These are phyloP conservation scores for Hippocampus mohnikei DNA, from an alignment of 2,113 vertebrate species.

Conservation along the genomic window DNA sequence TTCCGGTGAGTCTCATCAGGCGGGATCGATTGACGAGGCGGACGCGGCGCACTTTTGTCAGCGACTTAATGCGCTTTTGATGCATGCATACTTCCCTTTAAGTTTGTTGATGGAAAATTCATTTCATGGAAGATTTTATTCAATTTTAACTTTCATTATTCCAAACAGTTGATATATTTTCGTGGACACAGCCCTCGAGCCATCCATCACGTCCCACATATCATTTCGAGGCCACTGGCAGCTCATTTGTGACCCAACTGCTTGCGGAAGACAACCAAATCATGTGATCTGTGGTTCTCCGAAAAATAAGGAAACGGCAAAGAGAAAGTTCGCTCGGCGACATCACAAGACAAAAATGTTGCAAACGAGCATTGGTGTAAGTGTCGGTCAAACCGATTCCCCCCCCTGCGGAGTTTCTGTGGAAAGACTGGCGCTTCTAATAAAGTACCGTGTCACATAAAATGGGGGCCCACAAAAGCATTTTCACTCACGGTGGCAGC, in stretches of 20 bases:
- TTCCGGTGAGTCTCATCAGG: too few species aligned
- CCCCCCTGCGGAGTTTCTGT: background rate
- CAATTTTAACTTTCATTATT: too few species aligned
- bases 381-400: background rate
- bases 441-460: constrained; percentile 3
- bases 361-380: background rate
- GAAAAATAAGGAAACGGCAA: constrained; percentile 51
- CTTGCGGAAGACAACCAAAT: background rate
- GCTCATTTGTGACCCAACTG: background rate
- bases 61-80: too few species aligned
- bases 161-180: too few species aligned
- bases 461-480: too few species aligned
- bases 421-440: constrained; percentile 15
- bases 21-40: too few species aligned
- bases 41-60: too few species aligned
- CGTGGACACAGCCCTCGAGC: too few species aligned
- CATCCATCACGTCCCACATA: background rate
- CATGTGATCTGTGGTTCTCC: constrained; percentile 36
- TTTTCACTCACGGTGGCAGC: too few species aligned
- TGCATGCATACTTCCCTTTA: too few species aligned
- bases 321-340: constrained; percentile 42
- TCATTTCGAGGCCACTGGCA: background rate
- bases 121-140: too few species aligned
- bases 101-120: too few species aligned
- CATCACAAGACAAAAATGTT: constrained; percentile 41